phyloP scores from a whole-genome alignment of 2,113 vertebrate species.

The Carassius auratus region DNA sequence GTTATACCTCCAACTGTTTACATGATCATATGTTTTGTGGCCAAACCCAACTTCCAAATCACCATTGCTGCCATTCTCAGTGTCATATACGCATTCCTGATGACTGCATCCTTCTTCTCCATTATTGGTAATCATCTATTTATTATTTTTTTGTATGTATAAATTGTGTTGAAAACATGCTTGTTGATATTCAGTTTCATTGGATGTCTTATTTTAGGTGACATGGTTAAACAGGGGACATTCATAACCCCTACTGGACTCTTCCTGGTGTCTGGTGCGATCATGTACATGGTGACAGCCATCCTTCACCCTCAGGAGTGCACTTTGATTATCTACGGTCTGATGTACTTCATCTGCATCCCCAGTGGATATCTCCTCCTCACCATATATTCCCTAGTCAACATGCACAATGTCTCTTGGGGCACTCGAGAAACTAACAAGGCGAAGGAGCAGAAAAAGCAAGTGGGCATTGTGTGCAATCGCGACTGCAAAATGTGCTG shows the following conservation, averaged over 20 bases:
- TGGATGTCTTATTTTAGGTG: conserved; percentile 63
- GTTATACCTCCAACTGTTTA: conserved; percentile 75
- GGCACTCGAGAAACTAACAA: conserved; percentile 79
- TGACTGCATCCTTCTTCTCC: conserved; percentile 79
- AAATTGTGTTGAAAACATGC: not conserved
- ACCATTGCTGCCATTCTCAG: conserved; percentile 77
- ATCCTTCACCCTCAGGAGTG: conserved; percentile 78
- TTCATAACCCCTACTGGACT: conserved; percentile 80
- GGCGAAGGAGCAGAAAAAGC: conserved; percentile 62
- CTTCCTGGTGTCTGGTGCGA: conserved; percentile 77
- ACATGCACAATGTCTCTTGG: conserved; percentile 82
- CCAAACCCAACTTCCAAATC: conserved; percentile 75
- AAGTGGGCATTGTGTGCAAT: conserved; percentile 68
- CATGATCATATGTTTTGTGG: conserved; percentile 74
- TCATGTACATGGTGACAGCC: conserved; percentile 76
- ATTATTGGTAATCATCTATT: conserved; percentile 72
- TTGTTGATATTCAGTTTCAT: not conserved
- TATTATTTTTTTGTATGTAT: not conserved
- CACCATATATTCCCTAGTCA: conserved; percentile 82
- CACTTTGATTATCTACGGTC: conserved; percentile 77
- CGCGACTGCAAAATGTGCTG: conserved; percentile 74
- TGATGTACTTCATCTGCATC: conserved; percentile 83
- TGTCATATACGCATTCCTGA: conserved; percentile 80
- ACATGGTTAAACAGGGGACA: conserved; percentile 75
- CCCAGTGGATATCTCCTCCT: conserved; percentile 82